These are phyloP conservation scores for Caenorhabditis brenneri DNA, from an alignment of 1,140 invertebrate genomes.

Conservation along the genomic window DNA sequence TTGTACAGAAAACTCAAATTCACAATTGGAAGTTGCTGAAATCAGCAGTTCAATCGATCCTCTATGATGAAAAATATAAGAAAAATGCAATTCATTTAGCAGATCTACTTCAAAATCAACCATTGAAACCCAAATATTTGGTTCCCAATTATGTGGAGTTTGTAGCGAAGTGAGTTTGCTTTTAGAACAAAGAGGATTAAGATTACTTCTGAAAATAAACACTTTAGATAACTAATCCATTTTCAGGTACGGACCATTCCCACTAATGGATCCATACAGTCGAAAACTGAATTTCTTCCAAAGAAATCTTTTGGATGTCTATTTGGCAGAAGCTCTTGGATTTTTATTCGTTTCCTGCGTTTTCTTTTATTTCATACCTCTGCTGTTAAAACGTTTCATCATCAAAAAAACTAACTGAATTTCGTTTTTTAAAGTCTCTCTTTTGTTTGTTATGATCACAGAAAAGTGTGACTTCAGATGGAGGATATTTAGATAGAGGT, in stretches of 20 bases:
- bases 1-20: conserved; percentile 49
- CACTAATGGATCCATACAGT: conserved; percentile 13
- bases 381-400: background rate
- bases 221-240: background rate
- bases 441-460: background rate
- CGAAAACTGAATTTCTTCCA: background rate
- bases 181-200: background rate
- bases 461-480: background rate
- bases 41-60: background rate
- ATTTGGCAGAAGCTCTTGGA: background rate
- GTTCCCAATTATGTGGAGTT: conserved; percentile 34
- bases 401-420: background rate
- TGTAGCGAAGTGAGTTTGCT: background rate
- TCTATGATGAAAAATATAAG: conserved; percentile 1
- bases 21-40: conserved; percentile 7
- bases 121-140: conserved; percentile 20
- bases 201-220: background rate
- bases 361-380: background rate
- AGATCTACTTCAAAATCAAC: conserved; percentile 1
- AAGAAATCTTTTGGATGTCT: background rate
- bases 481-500: too few relatives aligned
- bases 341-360: background rate
- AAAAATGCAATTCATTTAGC: conserved; percentile 24
- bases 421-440: background rate
- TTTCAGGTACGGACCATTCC: conserved; percentile 38